Base-by-base conservation (phyloP, 1,140 invertebrate species). In the Pseudoatta argentina region DNA sequence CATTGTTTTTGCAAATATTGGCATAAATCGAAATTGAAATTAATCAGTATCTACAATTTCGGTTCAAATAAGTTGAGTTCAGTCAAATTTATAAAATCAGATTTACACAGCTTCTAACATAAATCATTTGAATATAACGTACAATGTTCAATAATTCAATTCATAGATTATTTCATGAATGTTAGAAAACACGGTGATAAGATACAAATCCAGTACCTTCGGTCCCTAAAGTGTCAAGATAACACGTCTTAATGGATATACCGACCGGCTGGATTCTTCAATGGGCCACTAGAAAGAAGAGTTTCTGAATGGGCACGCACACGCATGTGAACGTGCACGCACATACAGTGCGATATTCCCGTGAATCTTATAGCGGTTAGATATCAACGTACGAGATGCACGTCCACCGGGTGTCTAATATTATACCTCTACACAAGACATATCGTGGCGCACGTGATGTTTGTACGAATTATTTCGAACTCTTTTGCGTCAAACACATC, bases 251-350 rank as follows among this genome's bases (percentile, higher is more conserved):
- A 48, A 53, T n/a, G 76, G 34, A 14, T 57, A 39, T 48, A 34
- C 14, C 86, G 63, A 69, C 51, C 10, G 79, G 57, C 71, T 89
- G 83, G 88, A 88, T 89, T 89, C 83, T 83, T 91, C 86, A 91
- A 91, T 91, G 88, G 85, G 79, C 86, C 85, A 87, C 88, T 90
- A 89, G 83, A 90, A 76, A 81, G 86, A 79, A 73, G 81, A 91
- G 57, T 79, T 63, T 75, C 79, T 91, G 86, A 89, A 91, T 91
- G 88, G 59, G 85, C 77, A 77, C 75, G 67, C 88, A 75, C 79
- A 82, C 88, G 48, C 72, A 73, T 61, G 1, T 69, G 27, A 44
- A 27, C 55, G 27, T 27, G 16, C 67, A 75, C 14, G 53, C 59
- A 64, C 34, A 4, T 34, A 67, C 48, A 30, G 8, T 27, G 24